A percentile compares a stretch with the other conserved stretches of the same genome.
These are phyloP conservation scores for Ricordea florida DNA, from an alignment of 92 coral and sea anemone genomes.

Conservation along the genomic window DNA sequence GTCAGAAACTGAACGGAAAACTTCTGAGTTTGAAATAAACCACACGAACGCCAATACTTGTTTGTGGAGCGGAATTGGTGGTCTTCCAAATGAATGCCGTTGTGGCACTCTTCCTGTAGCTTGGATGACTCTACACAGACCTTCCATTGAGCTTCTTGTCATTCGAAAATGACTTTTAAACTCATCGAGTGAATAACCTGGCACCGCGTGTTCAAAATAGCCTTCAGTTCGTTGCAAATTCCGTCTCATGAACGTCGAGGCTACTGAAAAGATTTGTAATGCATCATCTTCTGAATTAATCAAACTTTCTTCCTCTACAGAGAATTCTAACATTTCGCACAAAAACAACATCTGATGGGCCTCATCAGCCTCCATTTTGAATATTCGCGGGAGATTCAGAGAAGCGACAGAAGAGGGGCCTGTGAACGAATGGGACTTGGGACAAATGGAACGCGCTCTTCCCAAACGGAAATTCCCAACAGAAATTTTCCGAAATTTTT, in stretches of 20 bases:
- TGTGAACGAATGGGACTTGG: background rate
- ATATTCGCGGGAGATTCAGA: background rate
- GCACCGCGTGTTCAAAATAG: slow-evolving; percentile 12
- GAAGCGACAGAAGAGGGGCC: background rate
- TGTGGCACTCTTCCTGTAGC: slow-evolving; percentile 28
- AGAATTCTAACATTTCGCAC: slow-evolving; percentile 12
- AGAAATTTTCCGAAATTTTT: background rate
- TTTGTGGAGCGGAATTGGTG: slow-evolving; percentile 39
- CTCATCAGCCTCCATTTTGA: slow-evolving; percentile 6
- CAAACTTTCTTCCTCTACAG: background rate
- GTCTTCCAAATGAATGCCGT: slow-evolving; percentile 23
- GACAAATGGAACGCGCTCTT: background rate
- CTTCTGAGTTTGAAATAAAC: slow-evolving; percentile 35
- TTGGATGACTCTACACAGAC: slow-evolving; percentile 21
- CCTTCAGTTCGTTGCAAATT: slow-evolving; percentile 16
- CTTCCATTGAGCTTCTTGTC: slow-evolving; percentile 31
- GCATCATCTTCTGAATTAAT: background rate
- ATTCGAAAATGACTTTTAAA: slow-evolving; percentile 44
- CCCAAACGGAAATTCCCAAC: background rate
- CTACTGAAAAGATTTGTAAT: background rate
- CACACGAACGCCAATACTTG: slow-evolving; percentile 42
- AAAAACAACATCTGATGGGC: background rate
- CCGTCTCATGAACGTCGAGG: slow-evolving; percentile 28
- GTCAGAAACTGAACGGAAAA: slow-evolving; percentile 29
- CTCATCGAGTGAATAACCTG: slow-evolving; percentile 19